Conservation (phyloP, 2,797 vertebrate genomes). For the Oryzias sinensis region DNA sequence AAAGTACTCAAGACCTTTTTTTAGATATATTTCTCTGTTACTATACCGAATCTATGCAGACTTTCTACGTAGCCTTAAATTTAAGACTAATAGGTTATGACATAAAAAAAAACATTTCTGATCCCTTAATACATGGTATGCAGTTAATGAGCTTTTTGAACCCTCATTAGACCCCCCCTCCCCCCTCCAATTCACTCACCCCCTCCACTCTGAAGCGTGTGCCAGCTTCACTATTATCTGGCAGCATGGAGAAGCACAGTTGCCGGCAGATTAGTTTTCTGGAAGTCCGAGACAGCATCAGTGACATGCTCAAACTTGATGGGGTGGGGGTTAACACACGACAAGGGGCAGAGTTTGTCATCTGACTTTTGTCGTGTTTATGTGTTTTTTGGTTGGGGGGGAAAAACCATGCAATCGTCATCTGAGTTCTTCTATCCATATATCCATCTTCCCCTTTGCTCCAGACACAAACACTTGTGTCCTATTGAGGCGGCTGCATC, state of each 20-base stretch:
- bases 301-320: conserved; percentile 35
- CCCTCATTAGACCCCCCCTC: conserved; percentile 56
- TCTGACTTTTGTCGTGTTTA: conserved; percentile 23
- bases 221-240: conserved; percentile 62
- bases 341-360: conserved; percentile 58
- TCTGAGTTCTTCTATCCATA: too few species aligned
- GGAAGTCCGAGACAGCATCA: conserved; percentile 41
- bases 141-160: conserved; percentile 76
- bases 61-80: conserved; percentile 1
- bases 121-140: conserved; percentile 68
- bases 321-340: conserved; percentile 21
- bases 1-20: too few species aligned
- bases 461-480: too few species aligned
- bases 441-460: too few species aligned
- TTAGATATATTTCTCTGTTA: too few species aligned
- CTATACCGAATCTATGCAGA: not conserved
- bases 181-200: conserved; percentile 52
- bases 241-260: conserved; percentile 67
- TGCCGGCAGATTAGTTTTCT: conserved; percentile 62
- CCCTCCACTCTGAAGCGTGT: conserved; percentile 52
- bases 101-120: conserved; percentile 45
- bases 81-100: conserved; percentile 27
- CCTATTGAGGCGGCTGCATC: too few species aligned
- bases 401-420: too few species aligned
- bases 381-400: conserved; percentile 14